Evolutionary conservation across 2,113 vertebrate species (phyloP).

Genomic region (Microtus ochrogaster): DNA sequence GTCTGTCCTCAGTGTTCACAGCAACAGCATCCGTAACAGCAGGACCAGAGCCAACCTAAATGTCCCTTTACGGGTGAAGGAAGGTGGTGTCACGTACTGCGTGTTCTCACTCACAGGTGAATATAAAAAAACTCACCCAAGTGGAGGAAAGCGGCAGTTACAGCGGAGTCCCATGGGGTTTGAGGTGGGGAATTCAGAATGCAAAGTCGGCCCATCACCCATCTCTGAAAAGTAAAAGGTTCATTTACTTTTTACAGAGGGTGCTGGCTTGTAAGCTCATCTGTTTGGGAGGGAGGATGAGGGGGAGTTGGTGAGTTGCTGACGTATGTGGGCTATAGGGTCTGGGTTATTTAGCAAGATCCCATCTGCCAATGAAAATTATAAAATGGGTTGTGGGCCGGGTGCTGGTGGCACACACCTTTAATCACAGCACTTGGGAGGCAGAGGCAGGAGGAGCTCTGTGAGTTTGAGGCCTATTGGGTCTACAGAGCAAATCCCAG

Average conservation of each 20-base stretch:
- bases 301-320: not conserved
- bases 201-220: not conserved
- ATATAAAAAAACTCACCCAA: not conserved
- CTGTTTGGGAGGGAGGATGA: not conserved
- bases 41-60: not conserved
- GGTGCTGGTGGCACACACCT: not conserved
- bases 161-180: not conserved
- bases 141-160: not conserved
- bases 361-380: not conserved
- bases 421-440: not conserved
- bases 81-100: not conserved
- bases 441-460: not conserved
- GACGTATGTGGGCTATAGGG: not conserved
- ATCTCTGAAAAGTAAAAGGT: not conserved
- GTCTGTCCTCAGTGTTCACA: not conserved
- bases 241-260: not conserved
- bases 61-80: not conserved
- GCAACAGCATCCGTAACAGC: no score
- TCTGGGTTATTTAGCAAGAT: not conserved
- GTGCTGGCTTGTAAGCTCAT: not conserved
- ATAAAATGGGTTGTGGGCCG: not conserved
- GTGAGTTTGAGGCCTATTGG: not conserved
- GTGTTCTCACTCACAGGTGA: no score
- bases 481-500: not conserved
- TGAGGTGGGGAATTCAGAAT: not conserved